Conservation (phyloP, 2,888 invertebrate species). For the Habrosyne pyritoides region DNA sequence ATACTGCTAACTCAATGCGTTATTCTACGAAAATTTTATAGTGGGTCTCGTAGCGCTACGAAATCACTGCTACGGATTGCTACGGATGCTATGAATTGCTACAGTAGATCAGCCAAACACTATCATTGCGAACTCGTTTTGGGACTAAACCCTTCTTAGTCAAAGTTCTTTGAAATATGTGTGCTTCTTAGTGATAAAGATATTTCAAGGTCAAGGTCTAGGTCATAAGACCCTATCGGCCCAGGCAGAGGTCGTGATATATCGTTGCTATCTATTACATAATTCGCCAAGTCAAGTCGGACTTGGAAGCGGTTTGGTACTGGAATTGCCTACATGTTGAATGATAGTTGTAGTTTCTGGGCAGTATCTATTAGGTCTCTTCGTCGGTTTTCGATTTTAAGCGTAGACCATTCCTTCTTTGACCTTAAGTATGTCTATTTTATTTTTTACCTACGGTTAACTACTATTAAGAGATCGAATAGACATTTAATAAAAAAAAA, state of each 20-base stretch:
- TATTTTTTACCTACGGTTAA: too few relatives aligned
- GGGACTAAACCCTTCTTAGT: slow-evolving; percentile 5
- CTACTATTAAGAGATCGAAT: too few relatives aligned
- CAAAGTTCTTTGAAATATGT: background rate
- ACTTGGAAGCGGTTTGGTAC: background rate
- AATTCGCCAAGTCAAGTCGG: background rate
- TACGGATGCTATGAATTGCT: slow-evolving; percentile 7
- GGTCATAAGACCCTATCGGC: background rate
- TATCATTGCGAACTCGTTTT: background rate
- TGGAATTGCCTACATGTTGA: background rate
- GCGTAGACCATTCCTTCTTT: too few relatives aligned
- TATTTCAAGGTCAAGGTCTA: background rate
- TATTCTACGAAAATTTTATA: background rate
- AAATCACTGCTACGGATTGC: slow-evolving; percentile 15
- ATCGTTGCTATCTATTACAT: slow-evolving; percentile 5
- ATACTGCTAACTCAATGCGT: too few relatives aligned
- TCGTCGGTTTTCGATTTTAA: too few relatives aligned
- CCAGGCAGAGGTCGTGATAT: slow-evolving; percentile 4
- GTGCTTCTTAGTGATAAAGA: background rate
- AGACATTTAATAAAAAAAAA: too few relatives aligned
- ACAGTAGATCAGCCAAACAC: too few relatives aligned
- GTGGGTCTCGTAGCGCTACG: slow-evolving; percentile 1
- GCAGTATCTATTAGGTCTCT: background rate
- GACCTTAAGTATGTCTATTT: too few relatives aligned
- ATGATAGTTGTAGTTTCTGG: background rate